Evolutionary conservation across 2,888 invertebrate genomes (phyloP).

Genomic region (Drosophila helvetica): DNA sequence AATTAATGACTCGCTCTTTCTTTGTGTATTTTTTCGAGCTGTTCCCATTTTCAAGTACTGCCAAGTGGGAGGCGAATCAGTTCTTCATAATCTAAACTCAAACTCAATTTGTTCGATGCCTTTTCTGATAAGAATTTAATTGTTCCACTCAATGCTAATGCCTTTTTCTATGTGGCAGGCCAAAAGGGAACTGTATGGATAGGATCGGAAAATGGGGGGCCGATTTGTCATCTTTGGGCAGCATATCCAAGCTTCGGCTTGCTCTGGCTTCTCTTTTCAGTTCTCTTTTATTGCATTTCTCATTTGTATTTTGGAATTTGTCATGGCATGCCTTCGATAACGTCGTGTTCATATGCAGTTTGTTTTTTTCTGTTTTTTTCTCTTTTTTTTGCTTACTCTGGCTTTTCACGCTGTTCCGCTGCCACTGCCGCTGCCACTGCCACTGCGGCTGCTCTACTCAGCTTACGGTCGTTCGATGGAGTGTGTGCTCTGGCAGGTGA

Average conservation of each 20-base stretch:
- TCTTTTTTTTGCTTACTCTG: slow-evolving; percentile 32
- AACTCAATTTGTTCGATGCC: slow-evolving; percentile 7
- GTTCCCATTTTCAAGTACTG: background rate
- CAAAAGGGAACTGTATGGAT: too few relatives aligned
- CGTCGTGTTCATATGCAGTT: slow-evolving; percentile 38
- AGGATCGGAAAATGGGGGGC: too few relatives aligned
- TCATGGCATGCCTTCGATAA: slow-evolving; percentile 34
- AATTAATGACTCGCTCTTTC: background rate
- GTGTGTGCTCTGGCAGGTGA: slow-evolving; percentile 11
- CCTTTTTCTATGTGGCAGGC: too few relatives aligned
- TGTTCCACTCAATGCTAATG: background rate
- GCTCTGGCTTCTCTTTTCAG: background rate
- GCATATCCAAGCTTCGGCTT: slow-evolving; percentile 24
- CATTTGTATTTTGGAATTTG: slow-evolving; percentile 35
- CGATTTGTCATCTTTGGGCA: background rate
- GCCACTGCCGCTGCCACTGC: background rate
- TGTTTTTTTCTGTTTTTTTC: background rate
- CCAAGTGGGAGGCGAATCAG: background rate
- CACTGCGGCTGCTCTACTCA: slow-evolving; percentile 1
- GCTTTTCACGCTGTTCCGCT: slow-evolving; percentile 18
- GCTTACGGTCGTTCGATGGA: slow-evolving; percentile 7
- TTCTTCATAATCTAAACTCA: background rate
- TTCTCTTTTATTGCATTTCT: slow-evolving; percentile 2
- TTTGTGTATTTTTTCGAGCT: background rate
- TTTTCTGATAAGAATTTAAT: slow-evolving; percentile 2